Evolutionary conservation across 2,888 invertebrate species (phyloP).

Genomic region (Metallyticus violacea): DNA sequence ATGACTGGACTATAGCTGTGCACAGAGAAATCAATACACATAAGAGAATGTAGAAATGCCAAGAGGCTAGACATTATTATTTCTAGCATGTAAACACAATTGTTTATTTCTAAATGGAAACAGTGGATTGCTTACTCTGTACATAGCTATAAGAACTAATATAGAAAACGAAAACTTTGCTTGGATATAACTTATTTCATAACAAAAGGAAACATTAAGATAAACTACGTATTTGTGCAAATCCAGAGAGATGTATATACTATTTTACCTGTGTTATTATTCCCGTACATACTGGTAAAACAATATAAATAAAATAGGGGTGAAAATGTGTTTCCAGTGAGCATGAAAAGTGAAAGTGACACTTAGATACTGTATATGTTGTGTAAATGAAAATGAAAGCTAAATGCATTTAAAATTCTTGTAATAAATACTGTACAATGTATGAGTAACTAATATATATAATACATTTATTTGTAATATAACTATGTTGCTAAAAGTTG

Average conservation of each 20-base stretch:
- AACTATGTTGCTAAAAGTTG: slow-evolving; percentile 26
- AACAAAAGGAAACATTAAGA: neutral
- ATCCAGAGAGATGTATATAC: neutral
- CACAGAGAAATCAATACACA: neutral
- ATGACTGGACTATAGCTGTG: neutral
- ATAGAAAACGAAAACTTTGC: neutral
- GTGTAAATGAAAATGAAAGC: slow-evolving; percentile 22
- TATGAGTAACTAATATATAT: slow-evolving; percentile 28
- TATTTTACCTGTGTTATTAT: neutral
- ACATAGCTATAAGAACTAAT: neutral
- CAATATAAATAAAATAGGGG: neutral
- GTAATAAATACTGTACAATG: slow-evolving; percentile 29
- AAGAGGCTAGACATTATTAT: neutral
- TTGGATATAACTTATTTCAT: neutral
- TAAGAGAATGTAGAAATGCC: neutral
- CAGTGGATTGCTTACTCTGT: neutral
- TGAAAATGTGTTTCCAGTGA: neutral
- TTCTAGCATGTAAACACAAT: neutral
- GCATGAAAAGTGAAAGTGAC: neutral
- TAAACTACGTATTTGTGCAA: neutral
- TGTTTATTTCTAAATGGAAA: too few species aligned
- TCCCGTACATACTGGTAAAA: neutral
- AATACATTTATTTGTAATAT: slow-evolving; percentile 35
- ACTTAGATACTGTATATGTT: slow-evolving; percentile 23
- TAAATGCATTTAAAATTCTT: neutral